These are phyloP conservation scores for Pimephales promelas DNA, from an alignment of 2,113 vertebrate species.

Conservation along the genomic window DNA sequence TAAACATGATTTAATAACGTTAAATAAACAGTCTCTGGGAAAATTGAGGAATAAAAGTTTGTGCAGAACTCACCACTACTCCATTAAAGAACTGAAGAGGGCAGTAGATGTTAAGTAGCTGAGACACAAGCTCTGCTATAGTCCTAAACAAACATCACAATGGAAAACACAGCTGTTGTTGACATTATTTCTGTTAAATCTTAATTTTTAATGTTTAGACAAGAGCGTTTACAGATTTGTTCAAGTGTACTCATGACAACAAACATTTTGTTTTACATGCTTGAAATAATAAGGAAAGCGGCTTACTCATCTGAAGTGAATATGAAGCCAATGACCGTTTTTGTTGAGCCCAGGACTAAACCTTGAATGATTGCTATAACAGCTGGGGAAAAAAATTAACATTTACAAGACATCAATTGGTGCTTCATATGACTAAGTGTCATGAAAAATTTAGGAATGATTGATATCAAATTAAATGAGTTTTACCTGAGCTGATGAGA, in stretches of 20 bases:
- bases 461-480: neutral
- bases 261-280: neutral
- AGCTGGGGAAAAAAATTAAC: conserved; percentile 66
- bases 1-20: too few species aligned
- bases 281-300: conserved; percentile 3
- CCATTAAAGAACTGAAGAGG: conserved; percentile 74
- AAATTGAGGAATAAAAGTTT: neutral
- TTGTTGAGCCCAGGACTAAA: conserved; percentile 72
- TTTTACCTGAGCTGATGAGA: conserved; percentile 77
- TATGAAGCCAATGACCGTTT: conserved; percentile 79
- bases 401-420: neutral
- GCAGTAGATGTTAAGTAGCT: conserved; percentile 69
- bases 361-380: conserved; percentile 74
- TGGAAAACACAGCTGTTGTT: neutral
- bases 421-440: neutral
- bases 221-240: neutral
- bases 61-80: conserved; percentile 67
- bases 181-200: neutral
- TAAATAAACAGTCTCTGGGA: neutral
- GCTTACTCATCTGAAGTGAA: conserved; percentile 86
- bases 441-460: neutral
- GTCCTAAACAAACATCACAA: conserved; percentile 58
- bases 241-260: conserved; percentile 2
- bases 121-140: conserved; percentile 69
- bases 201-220: neutral